Base-by-base conservation (phyloP, 2,797 vertebrate genomes). In the Falco naumanni region DNA sequence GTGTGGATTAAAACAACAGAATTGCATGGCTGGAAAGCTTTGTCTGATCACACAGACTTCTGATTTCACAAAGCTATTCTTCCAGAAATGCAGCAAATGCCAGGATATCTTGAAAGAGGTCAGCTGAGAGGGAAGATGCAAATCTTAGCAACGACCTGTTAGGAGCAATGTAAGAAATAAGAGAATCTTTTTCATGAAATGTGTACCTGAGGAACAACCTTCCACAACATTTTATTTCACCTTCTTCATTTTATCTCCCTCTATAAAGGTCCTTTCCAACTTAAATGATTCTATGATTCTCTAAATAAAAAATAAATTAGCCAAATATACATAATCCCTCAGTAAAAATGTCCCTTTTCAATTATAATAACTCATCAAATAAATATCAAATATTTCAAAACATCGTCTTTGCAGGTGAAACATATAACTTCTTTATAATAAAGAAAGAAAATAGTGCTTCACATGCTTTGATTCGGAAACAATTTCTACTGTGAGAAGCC, bases 1-100 rank as follows among this genome's bases (percentile, higher is more conserved):
- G 80, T 94, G 91, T 84, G 87, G 89, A 96, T 86, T 72, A 92
- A 66, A 91, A 60, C 77, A 94, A 84, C 10, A 74, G 70, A 91
- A 68, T 83, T 84, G 31, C 63, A 66, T 74, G 56, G 34, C 66
- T 93, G 63, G 56, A 94, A 93, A 96, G 83, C 90, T 95, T 88
- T 90, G 60, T 90, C 74, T 95, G 65, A 84, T 96, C 80, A 82
- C 41, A 60, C 59, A 91, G 84, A 37, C 25, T 81, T 81, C 50
- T 95, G 66, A 89, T 92, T 93, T 95, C 77, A 84, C 83, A 90
- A 89, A 92, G 48, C 74, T 89, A 31, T 88, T 89, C 93, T 96
- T 95, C 92, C 95, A 93, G 95, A 93, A 96, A 96, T 63, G 71
- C 65, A 92, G 82, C 33, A 91, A 92, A 87, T 94, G 84, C 80